Percentiles rank a stretch among this genome's conserved stretches.
Evolutionary conservation across 2,113 vertebrate species (phyloP).

Genomic region (Catharus minimus): DNA sequence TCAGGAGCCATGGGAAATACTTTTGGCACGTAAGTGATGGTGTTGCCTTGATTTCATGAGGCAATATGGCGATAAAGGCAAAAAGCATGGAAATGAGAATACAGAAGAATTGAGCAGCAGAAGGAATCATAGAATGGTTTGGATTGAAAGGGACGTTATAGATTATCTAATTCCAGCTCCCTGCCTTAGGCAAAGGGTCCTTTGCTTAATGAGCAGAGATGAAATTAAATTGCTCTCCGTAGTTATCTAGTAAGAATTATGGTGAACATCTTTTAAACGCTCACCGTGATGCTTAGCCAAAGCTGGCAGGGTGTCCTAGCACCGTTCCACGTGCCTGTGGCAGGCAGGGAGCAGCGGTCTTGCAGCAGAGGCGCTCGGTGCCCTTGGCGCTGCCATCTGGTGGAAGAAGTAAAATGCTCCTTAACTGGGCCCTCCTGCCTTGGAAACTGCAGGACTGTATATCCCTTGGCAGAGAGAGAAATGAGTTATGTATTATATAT

Average conservation of each 20-base stretch:
- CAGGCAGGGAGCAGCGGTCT: too few species aligned
- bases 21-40: not conserved
- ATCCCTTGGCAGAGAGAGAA: not conserved
- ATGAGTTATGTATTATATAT: rapidly evolving
- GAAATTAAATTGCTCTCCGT: not conserved
- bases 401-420: not conserved
- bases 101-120: not conserved
- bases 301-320: not conserved
- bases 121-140: not conserved
- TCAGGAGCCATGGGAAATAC: not conserved
- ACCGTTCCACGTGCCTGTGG: rapidly evolving
- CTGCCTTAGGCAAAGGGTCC: not conserved
- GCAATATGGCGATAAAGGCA: too few species aligned
- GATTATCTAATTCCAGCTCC: not conserved
- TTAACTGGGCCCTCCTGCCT: rapidly evolving
- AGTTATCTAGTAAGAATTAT: not conserved
- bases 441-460: not conserved
- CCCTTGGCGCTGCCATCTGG: not conserved
- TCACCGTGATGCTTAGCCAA: not conserved
- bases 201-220: not conserved
- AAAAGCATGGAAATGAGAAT: not conserved
- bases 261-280: rapidly evolving
- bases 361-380: rapidly evolving
- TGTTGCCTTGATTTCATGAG: not conserved
- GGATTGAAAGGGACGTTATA: not conserved